These are phyloP conservation scores for Myodes glareolus DNA, from an alignment of 2,113 vertebrate genomes.

Conservation along the genomic window DNA sequence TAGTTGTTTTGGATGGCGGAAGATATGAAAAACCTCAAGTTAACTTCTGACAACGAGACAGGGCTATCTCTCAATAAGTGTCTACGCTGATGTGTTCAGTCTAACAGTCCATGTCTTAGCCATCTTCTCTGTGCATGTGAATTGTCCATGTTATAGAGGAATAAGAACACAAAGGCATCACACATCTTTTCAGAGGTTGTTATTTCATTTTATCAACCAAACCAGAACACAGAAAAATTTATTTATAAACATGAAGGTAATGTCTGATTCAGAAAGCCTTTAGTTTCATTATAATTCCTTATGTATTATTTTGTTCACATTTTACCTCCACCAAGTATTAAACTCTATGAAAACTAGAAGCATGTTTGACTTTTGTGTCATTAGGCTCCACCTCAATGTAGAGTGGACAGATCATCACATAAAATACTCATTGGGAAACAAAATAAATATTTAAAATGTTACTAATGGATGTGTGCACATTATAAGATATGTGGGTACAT, in stretches of 20 bases:
- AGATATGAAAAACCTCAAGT: neutral
- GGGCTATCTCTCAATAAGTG: neutral
- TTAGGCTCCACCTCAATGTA: neutral
- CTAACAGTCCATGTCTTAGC: neutral
- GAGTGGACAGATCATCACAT: neutral
- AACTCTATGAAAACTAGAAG: slow-evolving; percentile 8
- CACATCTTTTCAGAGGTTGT: neutral
- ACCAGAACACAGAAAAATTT: neutral
- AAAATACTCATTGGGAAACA: neutral
- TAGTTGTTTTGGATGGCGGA: neutral
- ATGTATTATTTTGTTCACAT: neutral
- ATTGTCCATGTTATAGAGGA: neutral
- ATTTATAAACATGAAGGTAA: neutral
- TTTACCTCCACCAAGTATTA: neutral
- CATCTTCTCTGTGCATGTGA: neutral
- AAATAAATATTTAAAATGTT: neutral
- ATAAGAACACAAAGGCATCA: neutral
- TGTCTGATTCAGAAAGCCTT: neutral
- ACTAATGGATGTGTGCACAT: neutral
- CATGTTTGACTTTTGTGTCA: neutral
- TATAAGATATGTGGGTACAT: neutral
- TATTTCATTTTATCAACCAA: slow-evolving; percentile 12
- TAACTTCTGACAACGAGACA: neutral
- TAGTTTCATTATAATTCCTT: neutral
- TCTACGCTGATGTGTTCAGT: neutral